Percentiles rank a stretch among this genome's conserved stretches.
Evolutionary conservation across 2,888 invertebrate species (phyloP).

Genomic region (Andricus quercusramuli): DNA sequence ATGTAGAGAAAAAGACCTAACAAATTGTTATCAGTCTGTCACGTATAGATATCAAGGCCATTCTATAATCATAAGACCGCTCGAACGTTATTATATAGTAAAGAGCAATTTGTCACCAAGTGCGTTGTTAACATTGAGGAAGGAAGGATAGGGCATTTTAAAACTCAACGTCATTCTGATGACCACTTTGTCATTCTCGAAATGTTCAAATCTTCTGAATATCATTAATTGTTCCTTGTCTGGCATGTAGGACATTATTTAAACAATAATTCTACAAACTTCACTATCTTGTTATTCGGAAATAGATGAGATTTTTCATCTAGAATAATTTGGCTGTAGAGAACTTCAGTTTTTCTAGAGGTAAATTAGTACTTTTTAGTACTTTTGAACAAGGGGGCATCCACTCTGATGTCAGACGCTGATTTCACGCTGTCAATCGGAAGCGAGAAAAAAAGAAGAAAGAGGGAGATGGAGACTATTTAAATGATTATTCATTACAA

Average conservation of each 20-base stretch:
- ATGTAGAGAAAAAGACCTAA: neutral
- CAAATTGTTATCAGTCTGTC: neutral
- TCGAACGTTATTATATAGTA: neutral
- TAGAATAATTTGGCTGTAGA: neutral
- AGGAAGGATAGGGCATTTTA: neutral
- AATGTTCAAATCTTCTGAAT: neutral
- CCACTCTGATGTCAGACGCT: too few relatives aligned
- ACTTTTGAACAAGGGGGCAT: too few relatives aligned
- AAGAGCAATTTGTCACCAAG: constrained; percentile 13
- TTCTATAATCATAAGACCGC: neutral
- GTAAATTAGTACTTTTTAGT: neutral
- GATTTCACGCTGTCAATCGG: too few relatives aligned
- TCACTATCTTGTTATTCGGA: neutral
- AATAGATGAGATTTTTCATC: neutral
- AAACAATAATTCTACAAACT: neutral
- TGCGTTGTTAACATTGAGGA: neutral
- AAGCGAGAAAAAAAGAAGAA: too few relatives aligned
- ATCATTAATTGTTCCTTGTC: too few relatives aligned
- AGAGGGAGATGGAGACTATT: too few relatives aligned
- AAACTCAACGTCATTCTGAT: neutral
- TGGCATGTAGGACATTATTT: too few relatives aligned
- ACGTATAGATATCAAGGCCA: constrained; percentile 1
- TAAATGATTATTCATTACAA: too few relatives aligned
- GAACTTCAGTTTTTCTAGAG: neutral
- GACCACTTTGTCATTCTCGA: neutral